Percentiles rank a stretch among this genome's conserved stretches.
Conservation (phyloP, 2,113 vertebrate species). For the Tragelaphus strepsiceros region DNA sequence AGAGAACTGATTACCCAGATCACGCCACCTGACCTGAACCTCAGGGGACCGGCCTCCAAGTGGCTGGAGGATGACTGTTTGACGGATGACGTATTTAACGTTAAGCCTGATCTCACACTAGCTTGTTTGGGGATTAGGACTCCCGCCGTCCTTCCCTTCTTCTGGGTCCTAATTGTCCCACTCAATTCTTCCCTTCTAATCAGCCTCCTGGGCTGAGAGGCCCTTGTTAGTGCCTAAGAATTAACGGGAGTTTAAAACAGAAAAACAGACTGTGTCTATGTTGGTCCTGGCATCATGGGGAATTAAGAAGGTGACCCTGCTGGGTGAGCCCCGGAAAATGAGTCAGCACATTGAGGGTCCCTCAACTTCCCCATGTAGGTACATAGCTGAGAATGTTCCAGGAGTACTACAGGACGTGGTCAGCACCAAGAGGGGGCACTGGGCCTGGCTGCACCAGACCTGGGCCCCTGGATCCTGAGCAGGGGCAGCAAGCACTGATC, state of each 20-base stretch:
- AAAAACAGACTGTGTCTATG: background rate
- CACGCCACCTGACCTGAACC: background rate
- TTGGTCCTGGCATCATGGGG: background rate
- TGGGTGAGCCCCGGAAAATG: background rate
- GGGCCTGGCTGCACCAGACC: fast-evolving
- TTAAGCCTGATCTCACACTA: background rate
- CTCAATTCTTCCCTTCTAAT: conserved; percentile 43
- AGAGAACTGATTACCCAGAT: conserved; percentile 49
- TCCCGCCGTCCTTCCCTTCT: background rate
- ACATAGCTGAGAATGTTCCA: background rate
- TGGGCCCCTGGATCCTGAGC: background rate
- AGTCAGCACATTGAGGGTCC: background rate
- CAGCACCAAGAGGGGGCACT: fast-evolving
- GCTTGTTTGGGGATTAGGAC: background rate
- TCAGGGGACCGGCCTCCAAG: conserved; percentile 7
- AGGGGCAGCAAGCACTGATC: background rate
- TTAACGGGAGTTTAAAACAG: background rate
- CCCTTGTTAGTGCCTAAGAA: background rate
- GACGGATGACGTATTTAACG: conserved; percentile 8
- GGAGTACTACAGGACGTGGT: background rate
- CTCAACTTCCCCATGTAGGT: fast-evolving
- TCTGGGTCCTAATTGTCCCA: background rate
- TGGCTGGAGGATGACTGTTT: conserved; percentile 27
- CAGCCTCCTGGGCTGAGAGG: conserved; percentile 23
- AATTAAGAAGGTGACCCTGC: background rate